Conservation (phyloP, 2,113 vertebrate genomes). For the Erinaceus europaeus region DNA sequence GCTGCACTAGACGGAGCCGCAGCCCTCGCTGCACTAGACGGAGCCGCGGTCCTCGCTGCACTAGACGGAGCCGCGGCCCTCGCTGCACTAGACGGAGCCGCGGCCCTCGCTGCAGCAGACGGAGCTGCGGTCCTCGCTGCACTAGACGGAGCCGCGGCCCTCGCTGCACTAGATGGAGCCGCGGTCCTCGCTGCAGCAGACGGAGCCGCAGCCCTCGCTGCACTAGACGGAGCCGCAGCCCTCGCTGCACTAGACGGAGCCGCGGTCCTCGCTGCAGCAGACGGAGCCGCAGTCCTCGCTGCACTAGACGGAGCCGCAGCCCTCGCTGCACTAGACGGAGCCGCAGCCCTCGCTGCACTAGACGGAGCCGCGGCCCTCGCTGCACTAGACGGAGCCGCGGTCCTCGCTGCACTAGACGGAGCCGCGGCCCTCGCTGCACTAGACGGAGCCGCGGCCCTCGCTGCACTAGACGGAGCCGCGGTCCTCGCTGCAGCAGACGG, state of each 20-base stretch:
- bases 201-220: constrained; percentile 90
- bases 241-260: constrained; percentile 88
- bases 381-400: constrained; percentile 89
- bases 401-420: constrained; percentile 90
- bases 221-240: constrained; percentile 89
- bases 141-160: constrained; percentile 89
- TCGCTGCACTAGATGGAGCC: constrained; percentile 90
- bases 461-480: constrained; percentile 90
- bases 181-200: too few species aligned
- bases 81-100: constrained; percentile 87
- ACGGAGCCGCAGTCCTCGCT: too few species aligned
- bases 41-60: constrained; percentile 90
- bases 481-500: too few species aligned
- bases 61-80: constrained; percentile 88
- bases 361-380: too few species aligned
- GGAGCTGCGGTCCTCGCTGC: too few species aligned
- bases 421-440: constrained; percentile 87
- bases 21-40: constrained; percentile 87
- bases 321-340: constrained; percentile 86
- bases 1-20: too few species aligned
- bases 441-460: constrained; percentile 89
- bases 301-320: constrained; percentile 95
- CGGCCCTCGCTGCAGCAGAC: constrained; percentile 90
- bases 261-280: constrained; percentile 90
- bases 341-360: constrained; percentile 89